Percentiles rank a stretch among this genome's conserved stretches.
These are phyloP conservation scores for Carabus problematicus DNA, from an alignment of 2,888 invertebrate genomes.

Conservation along the genomic window DNA sequence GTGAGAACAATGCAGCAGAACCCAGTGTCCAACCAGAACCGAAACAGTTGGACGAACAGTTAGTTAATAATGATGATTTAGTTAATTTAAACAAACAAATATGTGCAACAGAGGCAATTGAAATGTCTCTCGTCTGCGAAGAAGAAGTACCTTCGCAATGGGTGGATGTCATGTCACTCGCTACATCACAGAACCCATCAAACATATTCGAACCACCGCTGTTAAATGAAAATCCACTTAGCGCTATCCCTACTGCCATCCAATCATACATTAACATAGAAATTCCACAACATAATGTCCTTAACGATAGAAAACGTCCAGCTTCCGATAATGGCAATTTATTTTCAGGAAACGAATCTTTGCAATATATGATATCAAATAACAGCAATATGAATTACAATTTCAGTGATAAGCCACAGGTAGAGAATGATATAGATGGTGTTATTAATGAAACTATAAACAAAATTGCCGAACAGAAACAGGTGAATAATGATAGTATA, in stretches of 20 bases:
- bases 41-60: neutral
- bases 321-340: neutral
- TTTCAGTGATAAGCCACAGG: constrained; percentile 16
- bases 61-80: constrained; percentile 40
- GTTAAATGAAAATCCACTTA: constrained; percentile 63
- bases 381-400: constrained; percentile 48
- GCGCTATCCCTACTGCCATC: constrained; percentile 70
- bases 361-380: constrained; percentile 21
- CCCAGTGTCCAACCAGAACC: neutral
- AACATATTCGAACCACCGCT: constrained; percentile 66
- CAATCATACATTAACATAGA: constrained; percentile 64
- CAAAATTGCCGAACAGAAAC: constrained; percentile 15
- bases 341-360: constrained; percentile 2
- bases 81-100: constrained; percentile 52
- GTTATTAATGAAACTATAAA: constrained; percentile 11
- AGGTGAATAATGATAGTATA: constrained; percentile 15
- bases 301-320: constrained; percentile 13
- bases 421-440: constrained; percentile 37
- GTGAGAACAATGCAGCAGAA: constrained; percentile 12
- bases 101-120: constrained; percentile 67
- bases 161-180: constrained; percentile 75
- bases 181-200: constrained; percentile 70
- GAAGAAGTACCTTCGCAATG: constrained; percentile 78
- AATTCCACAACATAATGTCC: constrained; percentile 47
- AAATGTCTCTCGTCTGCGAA: constrained; percentile 76